Percentiles rank a stretch among this genome's conserved stretches.
These are phyloP conservation scores for Drosophila leonis DNA, from an alignment of 2,888 invertebrate species.

Conservation along the genomic window DNA sequence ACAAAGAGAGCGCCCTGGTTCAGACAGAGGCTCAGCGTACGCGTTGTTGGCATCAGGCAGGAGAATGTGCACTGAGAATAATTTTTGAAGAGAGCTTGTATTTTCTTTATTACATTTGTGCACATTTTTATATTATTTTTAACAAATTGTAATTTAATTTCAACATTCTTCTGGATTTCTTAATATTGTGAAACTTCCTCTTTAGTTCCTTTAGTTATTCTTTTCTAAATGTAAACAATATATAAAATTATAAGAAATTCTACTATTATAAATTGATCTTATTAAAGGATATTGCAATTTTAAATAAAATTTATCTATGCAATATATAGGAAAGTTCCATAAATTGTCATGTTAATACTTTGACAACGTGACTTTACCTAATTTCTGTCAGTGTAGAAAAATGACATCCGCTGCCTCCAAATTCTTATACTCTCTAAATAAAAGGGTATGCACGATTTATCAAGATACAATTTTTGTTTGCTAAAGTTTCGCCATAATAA, in stretches of 20 bases:
- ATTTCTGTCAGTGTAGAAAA: slow-evolving; percentile 52
- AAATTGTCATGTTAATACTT: too few relatives aligned
- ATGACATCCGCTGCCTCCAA: slow-evolving; percentile 52
- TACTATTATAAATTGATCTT: background rate
- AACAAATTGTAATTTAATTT: background rate
- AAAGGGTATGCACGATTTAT: background rate
- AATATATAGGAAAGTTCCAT: too few relatives aligned
- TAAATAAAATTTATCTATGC: background rate
- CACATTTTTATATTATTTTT: background rate
- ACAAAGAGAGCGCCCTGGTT: slow-evolving; percentile 43
- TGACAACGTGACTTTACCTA: too few relatives aligned
- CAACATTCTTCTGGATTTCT: background rate
- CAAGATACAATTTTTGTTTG: background rate
- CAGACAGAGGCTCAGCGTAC: slow-evolving; percentile 30
- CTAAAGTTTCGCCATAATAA: too few relatives aligned
- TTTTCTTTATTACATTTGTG: background rate
- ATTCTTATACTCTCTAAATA: background rate
- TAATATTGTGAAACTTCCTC: background rate
- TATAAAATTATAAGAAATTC: background rate
- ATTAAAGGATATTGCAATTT: background rate
- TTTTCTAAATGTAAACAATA: background rate
- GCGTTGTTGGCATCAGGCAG: slow-evolving; percentile 37
- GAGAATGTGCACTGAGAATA: slow-evolving; percentile 37
- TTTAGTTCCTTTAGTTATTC: background rate
- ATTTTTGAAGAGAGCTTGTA: background rate